Conservation (phyloP, 2,888 invertebrate genomes). For the Lamproptera curius region DNA sequence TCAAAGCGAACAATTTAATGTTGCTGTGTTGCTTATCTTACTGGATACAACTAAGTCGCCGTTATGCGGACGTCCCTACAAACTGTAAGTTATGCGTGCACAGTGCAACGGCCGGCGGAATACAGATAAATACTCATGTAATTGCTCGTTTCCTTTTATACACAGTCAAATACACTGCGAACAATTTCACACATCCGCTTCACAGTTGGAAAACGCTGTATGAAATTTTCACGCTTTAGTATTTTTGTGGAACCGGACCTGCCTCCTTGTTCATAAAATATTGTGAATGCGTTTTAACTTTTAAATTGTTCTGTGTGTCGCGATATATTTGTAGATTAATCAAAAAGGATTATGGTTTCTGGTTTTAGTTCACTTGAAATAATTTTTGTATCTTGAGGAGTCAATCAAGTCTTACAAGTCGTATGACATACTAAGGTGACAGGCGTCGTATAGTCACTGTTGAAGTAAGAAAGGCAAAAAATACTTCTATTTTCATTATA, state of each 20-base stretch:
- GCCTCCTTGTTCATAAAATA: conserved; percentile 2
- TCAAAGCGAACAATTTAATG: conserved; percentile 13
- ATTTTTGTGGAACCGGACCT: conserved; percentile 11
- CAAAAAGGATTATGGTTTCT: too few relatives aligned
- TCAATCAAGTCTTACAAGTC: too few relatives aligned
- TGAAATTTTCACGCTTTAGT: conserved; percentile 16
- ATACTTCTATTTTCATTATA: too few relatives aligned
- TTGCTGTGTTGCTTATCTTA: conserved; percentile 18
- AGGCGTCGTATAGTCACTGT: too few relatives aligned
- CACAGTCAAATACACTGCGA: conserved; percentile 19
- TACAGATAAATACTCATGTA: conserved; percentile 22
- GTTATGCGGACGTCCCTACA: conserved; percentile 17
- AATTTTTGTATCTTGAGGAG: too few relatives aligned
- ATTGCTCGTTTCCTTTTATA: conserved; percentile 21
- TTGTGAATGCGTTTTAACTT: background rate
- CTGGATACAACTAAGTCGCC: conserved; percentile 19
- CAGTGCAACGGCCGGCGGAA: conserved; percentile 17
- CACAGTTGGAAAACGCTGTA: conserved; percentile 12
- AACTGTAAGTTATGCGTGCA: conserved; percentile 21
- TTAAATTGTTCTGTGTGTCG: background rate
- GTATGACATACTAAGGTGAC: too few relatives aligned
- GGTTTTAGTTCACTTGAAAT: too few relatives aligned
- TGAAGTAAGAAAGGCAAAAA: too few relatives aligned
- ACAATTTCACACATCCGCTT: conserved; percentile 21
- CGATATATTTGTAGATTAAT: too few relatives aligned